Base-by-base conservation (phyloP, 2,113 vertebrate genomes). In the Fregetta grallaria region DNA sequence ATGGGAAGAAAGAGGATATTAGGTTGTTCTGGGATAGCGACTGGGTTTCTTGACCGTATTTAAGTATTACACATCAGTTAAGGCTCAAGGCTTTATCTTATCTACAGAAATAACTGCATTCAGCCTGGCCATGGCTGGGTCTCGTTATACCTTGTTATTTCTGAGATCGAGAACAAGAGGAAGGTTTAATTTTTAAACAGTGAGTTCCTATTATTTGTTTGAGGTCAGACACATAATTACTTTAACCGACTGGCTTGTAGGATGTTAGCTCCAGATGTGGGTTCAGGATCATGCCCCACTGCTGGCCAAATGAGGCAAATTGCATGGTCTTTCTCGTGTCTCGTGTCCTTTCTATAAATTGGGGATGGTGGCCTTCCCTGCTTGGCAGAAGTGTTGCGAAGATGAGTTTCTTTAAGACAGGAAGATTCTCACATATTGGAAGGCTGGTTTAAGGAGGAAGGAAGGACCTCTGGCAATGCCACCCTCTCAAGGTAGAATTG, bases 131-230 rank as follows among this genome's bases (percentile, higher is more conserved):
- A 6, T 67, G 42, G 19, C 78, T 73, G 79, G 13, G 36, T 42
- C 66, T 95, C 0, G 0, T 81, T 95, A 56, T 78, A 87, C 61
- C 21, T 87, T 82, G 72, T 80, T 95, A 70, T 79, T 95, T 90
- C 38, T 6, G 3, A 62, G 89, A 58, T 13, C 58, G 66, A 87
- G 73, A 91, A 77, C 52, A 65, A 50, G 80, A 75, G 65, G 55
- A 78, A 56, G 34, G 85, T 76, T 71, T 65, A 79, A 85, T 93
- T 96, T 88, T 96, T 96, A 82, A 94, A 68, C 62, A 79, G 70
- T 11, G 42, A 20, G 8, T 90, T 90, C 45, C 22, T 91, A 19
- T 52, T 90, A 75, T 65, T 96, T 91, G 74, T 72, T 91, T 82
- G 93, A 71, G 74, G 84, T 96, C 90, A 88, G 49, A 34, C 53